Conservation (phyloP, 2,113 vertebrate species). For the Dipodomys stephensi region DNA sequence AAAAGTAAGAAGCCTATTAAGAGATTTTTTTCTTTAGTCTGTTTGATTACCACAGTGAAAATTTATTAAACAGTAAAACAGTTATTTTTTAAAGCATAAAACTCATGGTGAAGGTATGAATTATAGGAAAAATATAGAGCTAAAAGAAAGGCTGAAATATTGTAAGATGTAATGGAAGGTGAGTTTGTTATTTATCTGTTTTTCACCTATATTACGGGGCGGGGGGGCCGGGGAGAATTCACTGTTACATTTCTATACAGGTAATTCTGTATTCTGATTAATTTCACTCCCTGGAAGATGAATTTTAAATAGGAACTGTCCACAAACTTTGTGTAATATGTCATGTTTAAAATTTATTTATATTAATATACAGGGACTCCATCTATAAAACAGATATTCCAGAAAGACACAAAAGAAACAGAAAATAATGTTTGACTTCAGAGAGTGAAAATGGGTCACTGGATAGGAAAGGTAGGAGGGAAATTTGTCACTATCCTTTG, state of each 20-base stretch:
- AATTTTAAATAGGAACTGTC: constrained; percentile 49
- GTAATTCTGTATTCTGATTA: no score
- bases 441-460: neutral
- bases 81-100: neutral
- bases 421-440: neutral
- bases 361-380: neutral
- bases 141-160: constrained; percentile 35
- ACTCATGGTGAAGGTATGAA: constrained; percentile 1
- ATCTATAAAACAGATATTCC: neutral
- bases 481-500: neutral
- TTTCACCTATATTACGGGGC: no score
- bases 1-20: neutral
- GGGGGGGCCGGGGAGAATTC: no score
- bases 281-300: neutral
- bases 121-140: neutral
- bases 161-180: neutral
- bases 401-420: neutral
- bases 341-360: neutral
- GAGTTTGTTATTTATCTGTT: no score
- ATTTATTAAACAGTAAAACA: neutral
- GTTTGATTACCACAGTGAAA: constrained; percentile 11
- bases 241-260: no score
- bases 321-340: neutral
- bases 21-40: neutral
- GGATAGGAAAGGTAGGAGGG: neutral